Evolutionary conservation across 2,888 invertebrate genomes (phyloP).

Genomic region (Trachelus troglodyta): DNA sequence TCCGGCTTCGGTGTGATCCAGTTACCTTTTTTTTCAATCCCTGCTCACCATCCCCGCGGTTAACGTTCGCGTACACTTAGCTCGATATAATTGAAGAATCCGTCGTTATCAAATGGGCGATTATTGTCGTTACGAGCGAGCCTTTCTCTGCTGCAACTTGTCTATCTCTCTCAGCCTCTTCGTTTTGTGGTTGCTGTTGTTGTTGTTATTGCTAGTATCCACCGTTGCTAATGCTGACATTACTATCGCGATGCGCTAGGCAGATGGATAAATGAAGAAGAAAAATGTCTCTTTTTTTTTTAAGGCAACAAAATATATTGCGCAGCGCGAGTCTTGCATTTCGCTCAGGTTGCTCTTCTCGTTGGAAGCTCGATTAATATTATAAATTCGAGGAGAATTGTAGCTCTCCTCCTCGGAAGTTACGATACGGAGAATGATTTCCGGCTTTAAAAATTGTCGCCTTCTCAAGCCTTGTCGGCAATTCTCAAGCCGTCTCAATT

Average conservation of each 20-base stretch:
- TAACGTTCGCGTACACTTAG: neutral
- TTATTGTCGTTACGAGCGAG: neutral
- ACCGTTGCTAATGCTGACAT: neutral
- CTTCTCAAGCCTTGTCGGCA: neutral
- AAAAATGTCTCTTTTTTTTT: neutral
- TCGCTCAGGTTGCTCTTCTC: neutral
- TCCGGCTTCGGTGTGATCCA: conserved; percentile 20
- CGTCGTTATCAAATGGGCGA: neutral
- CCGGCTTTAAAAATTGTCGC: neutral
- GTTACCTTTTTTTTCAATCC: neutral
- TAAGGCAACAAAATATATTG: neutral
- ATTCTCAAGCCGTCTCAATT: neutral
- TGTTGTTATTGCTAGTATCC: neutral
- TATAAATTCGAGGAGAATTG: neutral
- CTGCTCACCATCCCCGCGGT: neutral
- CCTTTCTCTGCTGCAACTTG: neutral
- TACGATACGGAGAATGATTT: neutral
- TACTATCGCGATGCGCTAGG: neutral
- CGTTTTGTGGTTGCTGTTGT: neutral
- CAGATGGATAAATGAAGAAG: neutral
- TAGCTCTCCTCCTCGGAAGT: neutral
- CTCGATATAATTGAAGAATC: neutral
- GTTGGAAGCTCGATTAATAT: neutral
- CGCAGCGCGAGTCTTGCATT: neutral
- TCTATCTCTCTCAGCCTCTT: neutral